A percentile compares a stretch with the other conserved stretches of the same genome.
Evolutionary conservation across 2,888 invertebrate species (phyloP).

Genomic region (Trachelus troglodyta): DNA sequence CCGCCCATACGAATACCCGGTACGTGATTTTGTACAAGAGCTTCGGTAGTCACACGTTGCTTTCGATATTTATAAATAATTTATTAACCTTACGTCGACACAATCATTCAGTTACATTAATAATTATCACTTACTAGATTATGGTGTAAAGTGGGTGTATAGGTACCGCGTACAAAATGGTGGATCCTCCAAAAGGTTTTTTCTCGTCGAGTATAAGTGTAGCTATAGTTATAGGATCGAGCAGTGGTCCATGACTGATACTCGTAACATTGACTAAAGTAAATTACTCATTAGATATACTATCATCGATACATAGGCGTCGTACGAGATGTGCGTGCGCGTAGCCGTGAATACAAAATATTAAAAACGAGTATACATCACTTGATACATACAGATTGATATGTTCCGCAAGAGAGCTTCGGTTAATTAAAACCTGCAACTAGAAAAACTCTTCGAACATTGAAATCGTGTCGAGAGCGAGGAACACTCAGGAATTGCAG

Average conservation of each 20-base stretch:
- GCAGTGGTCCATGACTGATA: not conserved
- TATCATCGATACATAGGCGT: not conserved
- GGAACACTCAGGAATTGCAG: not conserved
- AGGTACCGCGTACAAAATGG: slow-evolving; percentile 46
- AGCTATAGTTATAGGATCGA: not conserved
- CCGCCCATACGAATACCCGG: not conserved
- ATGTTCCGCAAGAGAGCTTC: not conserved
- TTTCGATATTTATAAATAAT: slow-evolving; percentile 46
- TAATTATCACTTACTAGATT: slow-evolving; percentile 20
- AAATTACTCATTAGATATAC: not conserved
- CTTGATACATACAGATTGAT: not conserved
- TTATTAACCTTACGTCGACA: slow-evolving; percentile 44
- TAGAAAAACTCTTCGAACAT: not conserved
- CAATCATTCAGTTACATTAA: slow-evolving; percentile 32
- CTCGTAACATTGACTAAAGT: not conserved
- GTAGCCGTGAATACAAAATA: not conserved
- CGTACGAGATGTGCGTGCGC: not conserved
- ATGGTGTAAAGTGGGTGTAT: slow-evolving; percentile 52
- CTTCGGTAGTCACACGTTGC: not conserved
- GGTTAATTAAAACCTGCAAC: not conserved
- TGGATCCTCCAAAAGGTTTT: slow-evolving; percentile 22
- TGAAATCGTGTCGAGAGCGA: not conserved
- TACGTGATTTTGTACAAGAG: not conserved
- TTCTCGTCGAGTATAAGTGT: not conserved
- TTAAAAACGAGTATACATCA: not conserved